Base-by-base conservation (phyloP, 2,113 vertebrate genomes). In the Chaetodon auriga region DNA sequence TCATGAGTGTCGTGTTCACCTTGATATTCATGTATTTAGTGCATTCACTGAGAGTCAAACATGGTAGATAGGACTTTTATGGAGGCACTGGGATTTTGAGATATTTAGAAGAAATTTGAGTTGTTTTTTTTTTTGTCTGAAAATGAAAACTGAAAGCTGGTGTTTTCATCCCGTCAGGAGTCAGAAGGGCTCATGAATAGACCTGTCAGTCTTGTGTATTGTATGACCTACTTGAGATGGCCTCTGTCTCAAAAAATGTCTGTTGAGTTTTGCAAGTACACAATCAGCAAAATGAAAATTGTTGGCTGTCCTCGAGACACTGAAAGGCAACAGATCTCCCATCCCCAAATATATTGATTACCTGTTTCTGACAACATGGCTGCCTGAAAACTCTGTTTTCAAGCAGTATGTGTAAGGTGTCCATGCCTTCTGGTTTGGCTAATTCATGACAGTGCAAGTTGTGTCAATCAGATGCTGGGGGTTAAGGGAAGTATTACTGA, bases 121-220 rank as follows among this genome's bases (percentile, higher is more conserved):
- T 30, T n/a, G 49, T 15, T 48, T 9, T 16, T 13, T 60, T 43
- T 74, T 15, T 30, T 1, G 41, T 65, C 30, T 43, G 21, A 35
- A 35, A 71, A 54, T 43, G 21, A 35, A 35, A 71, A 54, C 11
- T 78, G 66, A 66, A 75, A 62, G 61, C 73, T 35, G 23, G 7
- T 62, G 60, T 79, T 85, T 85, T 48, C 45, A 58, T 61, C 48
- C 64, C 2, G 7, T 63, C 38, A 70, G 51, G 7, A 38, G 0
- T 48, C 2, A 7, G 30, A 57, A 46, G 35, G 43, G 8, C 57
- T 49, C 41, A 57, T 61, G 58, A 69, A 48, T 62, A 75, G 45
- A 70, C 38, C 38, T 84, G 74, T 69, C 69, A 64, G 13, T 81
- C 74, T 68, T 9, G 19, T 51, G 19, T 51, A n/a, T 78, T 71